phyloP scores from a whole-genome alignment of 2,888 invertebrate genomes.

The Platynereis dumerilii region DNA sequence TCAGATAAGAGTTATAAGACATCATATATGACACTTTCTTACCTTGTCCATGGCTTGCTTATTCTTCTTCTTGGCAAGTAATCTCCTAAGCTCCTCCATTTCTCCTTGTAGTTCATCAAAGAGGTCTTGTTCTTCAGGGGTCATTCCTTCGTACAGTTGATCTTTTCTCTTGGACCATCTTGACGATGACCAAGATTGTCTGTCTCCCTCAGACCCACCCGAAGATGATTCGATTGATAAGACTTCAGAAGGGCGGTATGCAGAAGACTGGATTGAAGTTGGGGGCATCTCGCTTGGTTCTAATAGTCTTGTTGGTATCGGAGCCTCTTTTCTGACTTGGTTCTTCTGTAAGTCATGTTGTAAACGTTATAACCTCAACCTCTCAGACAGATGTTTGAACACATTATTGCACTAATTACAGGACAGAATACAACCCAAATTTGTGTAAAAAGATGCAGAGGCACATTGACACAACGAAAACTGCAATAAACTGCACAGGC shows the following conservation, averaged over 20 bases:
- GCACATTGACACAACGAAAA: too few species aligned
- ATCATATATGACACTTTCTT: slow-evolving; percentile 1
- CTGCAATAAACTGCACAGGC: too few species aligned
- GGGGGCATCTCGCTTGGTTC: slow-evolving; percentile 9
- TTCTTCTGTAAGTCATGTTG: too few species aligned
- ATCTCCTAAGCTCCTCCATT: slow-evolving; percentile 48
- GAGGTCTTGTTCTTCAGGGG: slow-evolving; percentile 55
- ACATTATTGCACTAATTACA: too few species aligned
- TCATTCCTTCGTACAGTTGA: slow-evolving; percentile 48
- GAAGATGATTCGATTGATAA: too few species aligned
- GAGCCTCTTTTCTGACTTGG: background rate
- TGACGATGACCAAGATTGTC: slow-evolving; percentile 28
- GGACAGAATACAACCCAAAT: too few species aligned
- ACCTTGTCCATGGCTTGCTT: slow-evolving; percentile 30
- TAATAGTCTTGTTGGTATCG: slow-evolving; percentile 14
- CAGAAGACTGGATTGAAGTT: background rate
- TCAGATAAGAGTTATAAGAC: too few species aligned
- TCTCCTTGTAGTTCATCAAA: slow-evolving; percentile 60
- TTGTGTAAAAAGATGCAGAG: too few species aligned
- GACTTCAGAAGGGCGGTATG: background rate
- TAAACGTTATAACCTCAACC: too few species aligned
- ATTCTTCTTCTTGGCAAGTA: slow-evolving; percentile 27
- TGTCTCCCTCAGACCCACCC: slow-evolving; percentile 10
- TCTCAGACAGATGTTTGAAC: too few species aligned
- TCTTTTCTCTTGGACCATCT: slow-evolving; percentile 34